Evolutionary conservation across 2,113 vertebrate species (phyloP).

Genomic region (Eptesicus fuscus): DNA sequence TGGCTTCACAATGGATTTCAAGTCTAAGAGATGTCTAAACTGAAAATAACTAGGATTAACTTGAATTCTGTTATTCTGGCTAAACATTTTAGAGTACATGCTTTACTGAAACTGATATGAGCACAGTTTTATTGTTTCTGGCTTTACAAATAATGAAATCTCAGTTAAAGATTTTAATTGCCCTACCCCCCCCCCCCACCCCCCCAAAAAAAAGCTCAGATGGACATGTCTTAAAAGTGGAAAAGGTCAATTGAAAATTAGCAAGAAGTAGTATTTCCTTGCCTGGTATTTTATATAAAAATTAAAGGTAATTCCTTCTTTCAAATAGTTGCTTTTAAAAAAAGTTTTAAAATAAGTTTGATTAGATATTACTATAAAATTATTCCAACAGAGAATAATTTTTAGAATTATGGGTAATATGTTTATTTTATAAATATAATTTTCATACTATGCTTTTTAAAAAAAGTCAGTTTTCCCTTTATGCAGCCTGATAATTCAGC

Average conservation of each 20-base stretch:
- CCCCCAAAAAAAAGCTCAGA: background rate
- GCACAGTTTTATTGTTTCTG: constrained; percentile 27
- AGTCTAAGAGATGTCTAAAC: background rate
- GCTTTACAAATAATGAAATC: constrained; percentile 29
- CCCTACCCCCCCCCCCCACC: too few species aligned
- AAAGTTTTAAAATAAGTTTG: background rate
- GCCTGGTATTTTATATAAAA: background rate
- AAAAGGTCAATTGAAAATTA: constrained; percentile 24
- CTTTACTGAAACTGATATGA: constrained; percentile 22
- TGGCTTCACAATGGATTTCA: background rate
- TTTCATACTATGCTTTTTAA: background rate
- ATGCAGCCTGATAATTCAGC: background rate
- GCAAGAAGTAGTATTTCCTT: background rate
- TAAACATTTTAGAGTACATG: background rate
- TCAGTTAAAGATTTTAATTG: background rate
- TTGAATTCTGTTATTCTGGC: background rate
- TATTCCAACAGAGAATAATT: background rate
- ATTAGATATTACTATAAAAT: background rate
- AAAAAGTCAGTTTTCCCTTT: background rate
- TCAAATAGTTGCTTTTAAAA: background rate
- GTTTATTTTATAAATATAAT: background rate
- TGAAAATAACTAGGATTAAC: background rate
- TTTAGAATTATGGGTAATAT: background rate
- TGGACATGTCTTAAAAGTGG: background rate
- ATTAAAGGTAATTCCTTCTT: background rate